Conservation (phyloP, 1,140 invertebrate genomes). For the Ceratoteleas bidentatus region DNA sequence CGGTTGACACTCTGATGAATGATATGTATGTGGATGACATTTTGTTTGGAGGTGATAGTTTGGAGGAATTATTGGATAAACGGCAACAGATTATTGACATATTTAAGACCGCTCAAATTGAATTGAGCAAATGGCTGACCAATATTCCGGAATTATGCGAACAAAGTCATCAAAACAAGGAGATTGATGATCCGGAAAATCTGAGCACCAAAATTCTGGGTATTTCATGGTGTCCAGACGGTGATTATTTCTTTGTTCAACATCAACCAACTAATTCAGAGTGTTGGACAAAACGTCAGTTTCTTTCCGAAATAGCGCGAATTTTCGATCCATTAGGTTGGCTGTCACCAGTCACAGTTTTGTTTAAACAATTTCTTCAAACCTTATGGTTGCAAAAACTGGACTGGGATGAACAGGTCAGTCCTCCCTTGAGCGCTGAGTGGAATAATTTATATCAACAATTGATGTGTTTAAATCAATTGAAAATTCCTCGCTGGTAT, state of each 20-base stretch:
- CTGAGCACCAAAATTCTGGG: not conserved
- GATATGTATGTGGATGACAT: slow-evolving; percentile 1
- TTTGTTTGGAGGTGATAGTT: not conserved
- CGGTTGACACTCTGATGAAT: not conserved
- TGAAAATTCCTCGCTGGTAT: not conserved
- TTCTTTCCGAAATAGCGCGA: slow-evolving; percentile 1
- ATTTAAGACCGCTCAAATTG: not conserved
- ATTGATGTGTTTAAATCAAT: not conserved
- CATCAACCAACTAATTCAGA: not conserved
- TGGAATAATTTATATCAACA: not conserved
- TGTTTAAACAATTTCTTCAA: not conserved
- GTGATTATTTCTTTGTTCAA: slow-evolving; percentile 2
- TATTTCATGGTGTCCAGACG: not conserved
- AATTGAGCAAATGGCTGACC: not conserved
- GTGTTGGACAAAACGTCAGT: not conserved
- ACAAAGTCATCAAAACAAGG: not conserved
- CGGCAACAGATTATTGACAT: not conserved
- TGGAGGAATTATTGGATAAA: not conserved
- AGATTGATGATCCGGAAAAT: not conserved
- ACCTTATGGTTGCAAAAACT: not conserved
- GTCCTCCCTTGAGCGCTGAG: not conserved
- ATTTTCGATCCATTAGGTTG: slow-evolving; percentile 8
- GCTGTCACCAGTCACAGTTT: not conserved
- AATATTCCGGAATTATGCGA: not conserved
- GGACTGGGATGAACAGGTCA: slow-evolving; percentile 9